Evolutionary conservation across 2,888 invertebrate genomes (phyloP).

Genomic region (Drosophila sordidula): DNA sequence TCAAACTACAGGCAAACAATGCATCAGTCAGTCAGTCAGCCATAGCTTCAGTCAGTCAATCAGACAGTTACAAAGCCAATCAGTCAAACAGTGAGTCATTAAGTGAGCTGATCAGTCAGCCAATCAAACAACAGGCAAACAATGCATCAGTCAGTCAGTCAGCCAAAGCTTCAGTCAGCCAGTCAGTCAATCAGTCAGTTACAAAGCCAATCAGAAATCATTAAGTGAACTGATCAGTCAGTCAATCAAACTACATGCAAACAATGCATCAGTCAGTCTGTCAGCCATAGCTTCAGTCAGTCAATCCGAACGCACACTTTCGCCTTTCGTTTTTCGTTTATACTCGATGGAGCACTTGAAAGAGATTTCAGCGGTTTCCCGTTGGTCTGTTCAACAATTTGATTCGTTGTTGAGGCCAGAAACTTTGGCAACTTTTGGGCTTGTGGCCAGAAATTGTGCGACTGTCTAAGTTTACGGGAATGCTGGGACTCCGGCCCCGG

Average conservation of each 20-base stretch:
- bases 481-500: constrained; percentile 18
- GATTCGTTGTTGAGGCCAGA: constrained; percentile 32
- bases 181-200: not conserved
- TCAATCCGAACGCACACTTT: not conserved
- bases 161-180: not conserved
- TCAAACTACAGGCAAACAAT: too few relatives aligned
- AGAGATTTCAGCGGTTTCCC: constrained; percentile 32
- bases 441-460: constrained; percentile 57
- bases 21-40: not conserved
- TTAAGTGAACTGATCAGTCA: not conserved
- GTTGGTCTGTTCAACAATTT: constrained; percentile 51
- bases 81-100: not conserved
- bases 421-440: constrained; percentile 55
- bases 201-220: not conserved
- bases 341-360: not conserved
- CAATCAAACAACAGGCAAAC: not conserved
- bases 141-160: not conserved
- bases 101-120: not conserved
- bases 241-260: not conserved
- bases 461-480: constrained; percentile 43
- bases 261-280: not conserved
- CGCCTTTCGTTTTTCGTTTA: not conserved
- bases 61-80: not conserved
- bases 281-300: not conserved
- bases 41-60: not conserved